A percentile compares a stretch with the other conserved stretches of the same genome.
Conservation (phyloP, 2,888 invertebrate species). For the Dryomyza anilis region DNA sequence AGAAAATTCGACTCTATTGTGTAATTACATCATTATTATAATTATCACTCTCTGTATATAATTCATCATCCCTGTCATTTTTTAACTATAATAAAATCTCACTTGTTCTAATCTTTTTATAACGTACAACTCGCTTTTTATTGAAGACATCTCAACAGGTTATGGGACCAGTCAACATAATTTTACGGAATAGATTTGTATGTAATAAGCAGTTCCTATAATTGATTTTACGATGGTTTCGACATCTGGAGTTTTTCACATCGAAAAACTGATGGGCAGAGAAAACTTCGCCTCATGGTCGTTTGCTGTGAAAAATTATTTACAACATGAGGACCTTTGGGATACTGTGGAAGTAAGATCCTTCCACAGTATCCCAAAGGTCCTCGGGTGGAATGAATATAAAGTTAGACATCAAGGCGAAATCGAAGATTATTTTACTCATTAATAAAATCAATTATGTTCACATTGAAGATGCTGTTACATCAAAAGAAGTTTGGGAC, state of each 20-base stretch:
- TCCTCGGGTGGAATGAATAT: conserved; percentile 12
- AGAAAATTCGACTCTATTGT: too few relatives aligned
- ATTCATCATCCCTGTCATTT: too few relatives aligned
- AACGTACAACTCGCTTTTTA: too few relatives aligned
- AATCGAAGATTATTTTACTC: conserved; percentile 25
- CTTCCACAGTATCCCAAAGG: too few relatives aligned
- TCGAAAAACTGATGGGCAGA: background rate
- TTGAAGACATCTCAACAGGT: background rate
- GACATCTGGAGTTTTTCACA: background rate
- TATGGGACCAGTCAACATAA: background rate
- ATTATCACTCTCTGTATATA: too few relatives aligned
- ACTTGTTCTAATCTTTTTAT: too few relatives aligned
- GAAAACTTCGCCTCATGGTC: conserved; percentile 10
- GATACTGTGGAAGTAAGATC: conserved; percentile 26
- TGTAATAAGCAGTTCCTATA: background rate
- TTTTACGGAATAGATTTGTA: too few relatives aligned
- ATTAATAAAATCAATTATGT: conserved; percentile 31
- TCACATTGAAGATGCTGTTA: conserved; percentile 22
- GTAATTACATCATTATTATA: too few relatives aligned
- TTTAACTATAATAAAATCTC: too few relatives aligned
- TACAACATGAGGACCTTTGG: conserved; percentile 30
- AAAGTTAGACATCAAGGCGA: conserved; percentile 8
- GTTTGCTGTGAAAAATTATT: conserved; percentile 26
- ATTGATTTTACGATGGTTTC: background rate
- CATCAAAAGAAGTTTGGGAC: conserved; percentile 30